Conservation (phyloP, 2,113 vertebrate genomes). For the Struthidea cinerea region DNA sequence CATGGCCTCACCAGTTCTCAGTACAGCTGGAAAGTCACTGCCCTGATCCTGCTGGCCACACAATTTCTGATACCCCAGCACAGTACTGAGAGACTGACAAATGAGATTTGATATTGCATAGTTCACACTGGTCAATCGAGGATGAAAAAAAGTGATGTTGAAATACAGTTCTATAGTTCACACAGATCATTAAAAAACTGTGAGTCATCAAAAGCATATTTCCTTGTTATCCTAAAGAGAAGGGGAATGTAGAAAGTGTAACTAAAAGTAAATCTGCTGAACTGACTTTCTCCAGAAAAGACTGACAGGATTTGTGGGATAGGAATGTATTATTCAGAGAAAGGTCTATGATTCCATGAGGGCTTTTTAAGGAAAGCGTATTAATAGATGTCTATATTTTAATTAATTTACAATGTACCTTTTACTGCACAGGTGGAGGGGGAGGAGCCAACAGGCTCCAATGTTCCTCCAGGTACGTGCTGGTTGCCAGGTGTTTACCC, state of each 20-base stretch:
- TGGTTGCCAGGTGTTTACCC: constrained; percentile 9
- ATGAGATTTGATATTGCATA: background rate
- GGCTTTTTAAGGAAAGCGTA: constrained; percentile 41
- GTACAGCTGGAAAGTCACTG: background rate
- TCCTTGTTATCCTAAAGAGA: constrained; percentile 44
- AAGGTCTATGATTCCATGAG: constrained; percentile 28
- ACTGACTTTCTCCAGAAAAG: constrained; percentile 59
- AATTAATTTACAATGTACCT: constrained; percentile 44
- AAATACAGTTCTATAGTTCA: constrained; percentile 14
- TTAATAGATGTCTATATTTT: constrained; percentile 42
- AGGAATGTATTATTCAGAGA: constrained; percentile 62
- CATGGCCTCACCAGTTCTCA: background rate
- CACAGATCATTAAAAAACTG: background rate
- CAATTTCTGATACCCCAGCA: background rate
- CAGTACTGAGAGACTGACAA: background rate
- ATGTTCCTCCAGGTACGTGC: background rate
- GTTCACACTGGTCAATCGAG: background rate
- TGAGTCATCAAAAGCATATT: constrained; percentile 5
- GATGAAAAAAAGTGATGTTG: constrained; percentile 1
- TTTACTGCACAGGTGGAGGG: background rate
- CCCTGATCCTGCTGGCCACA: background rate
- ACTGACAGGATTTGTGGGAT: constrained; percentile 53
- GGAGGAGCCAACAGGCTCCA: background rate
- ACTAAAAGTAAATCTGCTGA: constrained; percentile 47
- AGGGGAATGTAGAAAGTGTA: background rate